These are phyloP conservation scores for Aelia acuminata DNA, from an alignment of 2,888 invertebrate species.

Conservation along the genomic window DNA sequence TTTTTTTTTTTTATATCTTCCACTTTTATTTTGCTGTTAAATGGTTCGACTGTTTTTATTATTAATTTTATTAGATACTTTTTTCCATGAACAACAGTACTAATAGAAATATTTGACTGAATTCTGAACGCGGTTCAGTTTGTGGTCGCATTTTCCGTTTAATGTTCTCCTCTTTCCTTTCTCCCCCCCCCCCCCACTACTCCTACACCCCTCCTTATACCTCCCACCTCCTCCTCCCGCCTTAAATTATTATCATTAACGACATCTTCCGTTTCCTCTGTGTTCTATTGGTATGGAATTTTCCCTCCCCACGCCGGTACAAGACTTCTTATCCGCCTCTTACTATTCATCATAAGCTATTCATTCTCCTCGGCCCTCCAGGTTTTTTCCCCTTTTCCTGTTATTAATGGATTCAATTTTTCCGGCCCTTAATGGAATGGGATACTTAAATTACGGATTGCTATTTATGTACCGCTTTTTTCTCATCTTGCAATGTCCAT, in stretches of 20 bases:
- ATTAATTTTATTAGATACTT: no score
- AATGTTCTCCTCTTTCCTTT: background rate
- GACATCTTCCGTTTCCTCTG: constrained; percentile 18
- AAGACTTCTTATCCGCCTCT: constrained; percentile 37
- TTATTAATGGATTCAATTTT: constrained; percentile 42
- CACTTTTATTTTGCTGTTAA: no score
- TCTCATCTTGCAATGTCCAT: background rate
- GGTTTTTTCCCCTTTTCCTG: constrained; percentile 8
- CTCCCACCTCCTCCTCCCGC: background rate
- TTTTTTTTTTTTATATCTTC: no score
- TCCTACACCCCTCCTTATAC: background rate
- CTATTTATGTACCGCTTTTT: background rate
- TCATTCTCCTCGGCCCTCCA: constrained; percentile 17
- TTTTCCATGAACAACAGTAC: no score
- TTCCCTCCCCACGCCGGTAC: background rate
- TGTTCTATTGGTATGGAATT: background rate
- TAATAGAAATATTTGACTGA: no score
- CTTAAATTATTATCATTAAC: background rate
- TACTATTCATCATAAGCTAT: constrained; percentile 42
- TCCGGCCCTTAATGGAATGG: constrained; percentile 8
- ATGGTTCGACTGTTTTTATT: no score
- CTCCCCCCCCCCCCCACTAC: background rate
- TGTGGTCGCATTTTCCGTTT: background rate
- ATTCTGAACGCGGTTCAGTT: background rate
- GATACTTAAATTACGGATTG: background rate